Evolutionary conservation across 2,797 vertebrate genomes (phyloP), one percentile per base, ranked within the genome.

Genomic region (Lophotriccus pileatus): DNA sequence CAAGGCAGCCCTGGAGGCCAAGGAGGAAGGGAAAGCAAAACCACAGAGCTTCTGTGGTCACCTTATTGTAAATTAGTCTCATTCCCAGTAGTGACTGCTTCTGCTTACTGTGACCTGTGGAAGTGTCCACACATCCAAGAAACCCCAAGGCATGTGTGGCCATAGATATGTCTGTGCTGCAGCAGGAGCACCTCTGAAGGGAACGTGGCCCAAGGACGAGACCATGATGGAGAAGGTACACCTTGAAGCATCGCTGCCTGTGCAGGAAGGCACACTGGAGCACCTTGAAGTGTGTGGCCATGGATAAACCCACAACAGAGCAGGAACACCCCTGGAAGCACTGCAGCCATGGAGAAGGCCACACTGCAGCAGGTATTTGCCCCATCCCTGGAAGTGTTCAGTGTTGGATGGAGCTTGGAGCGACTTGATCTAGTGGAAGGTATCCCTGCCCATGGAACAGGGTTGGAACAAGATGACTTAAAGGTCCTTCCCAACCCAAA

Each of bases 191-290:
- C 15, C 41, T 68, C 58, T 55, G 62, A 55, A 68, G 13, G 36
- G 32, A 62, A 43, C 20, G 27, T 68, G 62, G 27, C 36, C 41
- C 55, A 23, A 49, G 25, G 25, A 49, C 46, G 47, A 47, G 25
- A 43, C 8, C 27, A 24, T 0, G 0, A 32, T 0, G 2, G 25
- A 68, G 32, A 28, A 75, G 23, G 15, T 21, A 41, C 36, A 75
- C 47, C 15, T 43, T 47, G 36, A 75, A 55, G 41, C 0, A 0
- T 49, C 32, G 41, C 13, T 49, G 36, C 34, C 32, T 55, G 55
- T 82, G 63, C 55, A 62, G 55, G 55, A 80, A 21, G 24, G 59
- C 28, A 24, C 59, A n/a, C n/a, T 73, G 52, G 20, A 75, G 9
- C 62, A 62, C 32, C 27, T 49, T 36, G 20, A 47, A 41, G 25